Evolutionary conservation across 2,113 vertebrate genomes (phyloP), one percentile per base, ranked within the genome.

Genomic region (Zosterops japonicus): DNA sequence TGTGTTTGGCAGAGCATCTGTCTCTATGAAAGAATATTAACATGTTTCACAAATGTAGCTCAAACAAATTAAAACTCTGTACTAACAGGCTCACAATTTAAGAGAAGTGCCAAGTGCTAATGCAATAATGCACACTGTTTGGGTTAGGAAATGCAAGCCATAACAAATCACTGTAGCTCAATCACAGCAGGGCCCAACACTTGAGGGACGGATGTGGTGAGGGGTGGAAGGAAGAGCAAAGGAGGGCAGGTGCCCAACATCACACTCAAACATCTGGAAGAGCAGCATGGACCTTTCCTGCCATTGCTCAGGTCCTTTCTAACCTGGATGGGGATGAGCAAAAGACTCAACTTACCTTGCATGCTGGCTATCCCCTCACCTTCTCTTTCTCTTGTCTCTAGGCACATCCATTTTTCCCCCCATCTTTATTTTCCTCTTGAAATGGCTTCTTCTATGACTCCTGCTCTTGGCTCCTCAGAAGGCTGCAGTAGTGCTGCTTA

Each of bases 31-130:
- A 80, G 65, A 77, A 16, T 96, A 95, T 96, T 97, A 95, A 83
- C 91, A 87, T 60, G 86, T 95, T 97, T 96, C 95, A 96, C 84
- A 93, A 96, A 95, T 35, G 77, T 68, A 93, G 93, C 93, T 97
- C 91, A 97, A 95, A 95, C 81, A 95, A 96, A 97, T 97, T 97
- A 96, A 96, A 96, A 96, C 76, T 96, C 89, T 90, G 77, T 85
- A 83, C 85, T 97, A 94, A 96, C 94, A 90, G 92, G 87, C 96
- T 93, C 83, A 90, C 93, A 95, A 97, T 97, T 97, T 96, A 97
- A 96, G 95, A 87, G 75, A 94, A 90, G 70, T 88, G 87, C 89
- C 92, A 94, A 97, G 93, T 85, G 91, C 68, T 97, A 97, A 97
- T 97, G 96, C 81, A 97, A 87, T 97, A 97, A 97, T 79, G 83